These are phyloP conservation scores for Temnothorax curvispinosus DNA, from an alignment of 1,140 invertebrate species.

Conservation along the genomic window DNA sequence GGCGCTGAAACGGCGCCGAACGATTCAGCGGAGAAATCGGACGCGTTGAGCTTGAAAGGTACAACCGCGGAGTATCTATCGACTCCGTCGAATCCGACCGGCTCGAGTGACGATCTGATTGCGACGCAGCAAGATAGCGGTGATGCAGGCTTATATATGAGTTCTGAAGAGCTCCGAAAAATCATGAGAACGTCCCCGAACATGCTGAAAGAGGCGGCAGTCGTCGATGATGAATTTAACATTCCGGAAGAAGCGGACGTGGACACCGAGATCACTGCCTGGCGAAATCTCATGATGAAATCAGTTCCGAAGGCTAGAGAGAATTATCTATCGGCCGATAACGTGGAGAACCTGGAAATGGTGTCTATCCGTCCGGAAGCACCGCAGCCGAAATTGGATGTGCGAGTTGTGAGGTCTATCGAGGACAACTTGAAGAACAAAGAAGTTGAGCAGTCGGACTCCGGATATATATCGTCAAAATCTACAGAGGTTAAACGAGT, in stretches of 20 bases:
- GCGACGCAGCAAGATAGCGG: not conserved
- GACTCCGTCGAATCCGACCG: not conserved
- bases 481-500: not conserved
- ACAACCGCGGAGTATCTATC: not conserved
- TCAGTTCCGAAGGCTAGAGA: conserved; percentile 26
- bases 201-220: not conserved
- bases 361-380: conserved; percentile 77
- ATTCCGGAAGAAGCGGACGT: conserved; percentile 3
- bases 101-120: not conserved
- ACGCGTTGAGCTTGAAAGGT: not conserved
- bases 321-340: not conserved
- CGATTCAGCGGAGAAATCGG: not conserved
- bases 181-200: not conserved
- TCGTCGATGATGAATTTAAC: conserved; percentile 65
- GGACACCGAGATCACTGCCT: conserved; percentile 68
- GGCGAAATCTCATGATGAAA: conserved; percentile 67
- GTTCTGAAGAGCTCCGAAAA: not conserved
- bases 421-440: not conserved
- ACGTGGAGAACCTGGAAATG: not conserved
- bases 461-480: not conserved
- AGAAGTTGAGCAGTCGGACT: not conserved
- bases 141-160: not conserved
- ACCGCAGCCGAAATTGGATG: conserved; percentile 70
- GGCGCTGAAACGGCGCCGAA: too few relatives aligned
- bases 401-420: conserved; percentile 51